Percentiles rank a stretch among this genome's conserved stretches.
These are phyloP conservation scores for Ostrea edulis DNA, from an alignment of 1,140 invertebrate genomes.

Conservation along the genomic window DNA sequence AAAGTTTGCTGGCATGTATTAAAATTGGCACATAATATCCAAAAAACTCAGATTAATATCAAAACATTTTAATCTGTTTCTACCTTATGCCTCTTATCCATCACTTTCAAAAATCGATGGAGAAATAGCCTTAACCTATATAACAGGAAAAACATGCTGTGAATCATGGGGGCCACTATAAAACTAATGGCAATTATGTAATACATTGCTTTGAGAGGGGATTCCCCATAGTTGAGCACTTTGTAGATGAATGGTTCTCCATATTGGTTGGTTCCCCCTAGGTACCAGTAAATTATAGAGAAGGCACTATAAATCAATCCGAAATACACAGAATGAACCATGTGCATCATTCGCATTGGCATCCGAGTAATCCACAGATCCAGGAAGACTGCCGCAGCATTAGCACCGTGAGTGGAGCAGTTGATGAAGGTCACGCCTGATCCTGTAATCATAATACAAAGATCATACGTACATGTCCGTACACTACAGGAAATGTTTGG, in stretches of 20 bases:
- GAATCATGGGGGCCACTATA: conserved; percentile 64
- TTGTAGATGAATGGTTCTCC: conserved; percentile 76
- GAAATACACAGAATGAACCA: conserved; percentile 85
- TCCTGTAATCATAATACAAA: conserved; percentile 55
- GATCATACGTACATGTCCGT: too few relatives aligned
- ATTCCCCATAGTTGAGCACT: conserved; percentile 73
- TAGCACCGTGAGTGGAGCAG: conserved; percentile 83
- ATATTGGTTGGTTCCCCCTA: conserved; percentile 84
- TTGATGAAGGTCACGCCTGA: conserved; percentile 62
- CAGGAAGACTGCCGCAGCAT: conserved; percentile 87
- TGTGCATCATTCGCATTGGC: conserved; percentile 85
- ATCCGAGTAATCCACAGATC: conserved; percentile 87
- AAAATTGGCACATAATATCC: not conserved
- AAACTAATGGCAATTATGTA: conserved; percentile 61
- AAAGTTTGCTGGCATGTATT: not conserved
- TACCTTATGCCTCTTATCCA: conserved; percentile 57
- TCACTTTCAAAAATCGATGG: conserved; percentile 60
- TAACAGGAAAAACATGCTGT: conserved; percentile 67
- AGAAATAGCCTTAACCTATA: conserved; percentile 67
- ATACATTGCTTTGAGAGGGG: conserved; percentile 60
- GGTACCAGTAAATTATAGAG: conserved; percentile 85
- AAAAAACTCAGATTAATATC: not conserved
- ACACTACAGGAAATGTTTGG: too few relatives aligned
- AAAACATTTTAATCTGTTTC: not conserved
- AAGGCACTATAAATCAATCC: conserved; percentile 85